A percentile compares a stretch with the other conserved stretches of the same genome.
phyloP scores from a whole-genome alignment of 1,140 invertebrate genomes.

The Acyrthosiphon pisum region DNA sequence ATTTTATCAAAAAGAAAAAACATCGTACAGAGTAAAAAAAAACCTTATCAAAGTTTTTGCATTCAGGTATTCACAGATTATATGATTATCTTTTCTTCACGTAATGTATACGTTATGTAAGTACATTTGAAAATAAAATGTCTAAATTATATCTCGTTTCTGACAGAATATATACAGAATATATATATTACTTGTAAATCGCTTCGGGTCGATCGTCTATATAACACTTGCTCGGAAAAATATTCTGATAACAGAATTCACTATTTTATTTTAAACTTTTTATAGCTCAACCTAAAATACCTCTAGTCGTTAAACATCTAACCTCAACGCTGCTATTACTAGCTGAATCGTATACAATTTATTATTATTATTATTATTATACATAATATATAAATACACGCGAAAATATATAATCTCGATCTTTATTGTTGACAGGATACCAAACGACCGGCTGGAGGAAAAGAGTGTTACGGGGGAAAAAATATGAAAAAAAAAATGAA shows the following conservation, averaged over 20 bases:
- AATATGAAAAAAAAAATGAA: conserved; percentile 21
- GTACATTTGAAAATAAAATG: not conserved
- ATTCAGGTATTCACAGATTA: not conserved
- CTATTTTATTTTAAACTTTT: not conserved
- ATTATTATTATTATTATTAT: conserved; percentile 24
- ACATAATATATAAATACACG: not conserved
- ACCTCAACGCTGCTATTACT: not conserved
- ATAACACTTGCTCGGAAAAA: not conserved
- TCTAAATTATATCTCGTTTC: not conserved
- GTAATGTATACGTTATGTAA: not conserved
- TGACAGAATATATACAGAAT: not conserved
- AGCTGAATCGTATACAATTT: conserved; percentile 10
- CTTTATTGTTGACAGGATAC: conserved; percentile 12
- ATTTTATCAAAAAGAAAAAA: not conserved
- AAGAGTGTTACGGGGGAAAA: not conserved
- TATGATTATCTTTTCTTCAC: not conserved
- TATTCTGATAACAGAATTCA: not conserved
- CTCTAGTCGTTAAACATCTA: not conserved
- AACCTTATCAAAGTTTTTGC: not conserved
- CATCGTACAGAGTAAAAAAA: not conserved
- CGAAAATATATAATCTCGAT: not conserved
- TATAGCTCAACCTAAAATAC: not conserved
- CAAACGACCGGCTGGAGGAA: not conserved
- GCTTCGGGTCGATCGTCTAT: not conserved
- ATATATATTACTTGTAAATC: conserved; percentile 11